Percentiles rank a stretch among this genome's conserved stretches.
phyloP scores from a whole-genome alignment of 1,140 invertebrate genomes.

The Pogonomyrmex californicus region DNA sequence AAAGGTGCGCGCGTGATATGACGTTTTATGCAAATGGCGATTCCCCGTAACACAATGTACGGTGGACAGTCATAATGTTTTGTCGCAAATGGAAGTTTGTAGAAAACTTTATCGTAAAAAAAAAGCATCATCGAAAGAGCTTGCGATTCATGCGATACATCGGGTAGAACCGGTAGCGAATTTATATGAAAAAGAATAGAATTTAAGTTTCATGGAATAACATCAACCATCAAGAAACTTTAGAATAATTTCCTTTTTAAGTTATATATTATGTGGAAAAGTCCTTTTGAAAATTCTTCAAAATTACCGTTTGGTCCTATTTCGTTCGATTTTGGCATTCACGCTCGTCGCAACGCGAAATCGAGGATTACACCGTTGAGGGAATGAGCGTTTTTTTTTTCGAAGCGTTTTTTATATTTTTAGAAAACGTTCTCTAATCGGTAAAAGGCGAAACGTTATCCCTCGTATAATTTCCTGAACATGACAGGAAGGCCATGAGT shows the following conservation, averaged over 20 bases:
- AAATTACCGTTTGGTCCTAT: background rate
- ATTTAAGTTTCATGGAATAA: background rate
- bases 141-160: background rate
- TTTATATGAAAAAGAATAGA: constrained; percentile 23
- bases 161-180: background rate
- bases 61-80: constrained; percentile 8
- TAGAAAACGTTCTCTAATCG: background rate
- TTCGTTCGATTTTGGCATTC: background rate
- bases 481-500: background rate
- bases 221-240: background rate
- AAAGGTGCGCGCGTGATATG: constrained; percentile 24
- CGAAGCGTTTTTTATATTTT: background rate
- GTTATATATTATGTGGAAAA: background rate
- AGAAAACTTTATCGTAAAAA: background rate
- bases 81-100: background rate
- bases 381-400: constrained; percentile 3
- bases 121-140: constrained; percentile 4
- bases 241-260: background rate
- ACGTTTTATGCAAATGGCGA: constrained; percentile 47
- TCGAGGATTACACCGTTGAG: background rate
- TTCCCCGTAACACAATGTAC: constrained; percentile 35
- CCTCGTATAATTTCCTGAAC: constrained; percentile 40
- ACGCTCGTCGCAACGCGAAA: background rate
- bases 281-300: background rate
- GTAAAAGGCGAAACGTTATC: constrained; percentile 18